phyloP scores from a whole-genome alignment of 2,888 invertebrate genomes.

The Litoditis marina region DNA sequence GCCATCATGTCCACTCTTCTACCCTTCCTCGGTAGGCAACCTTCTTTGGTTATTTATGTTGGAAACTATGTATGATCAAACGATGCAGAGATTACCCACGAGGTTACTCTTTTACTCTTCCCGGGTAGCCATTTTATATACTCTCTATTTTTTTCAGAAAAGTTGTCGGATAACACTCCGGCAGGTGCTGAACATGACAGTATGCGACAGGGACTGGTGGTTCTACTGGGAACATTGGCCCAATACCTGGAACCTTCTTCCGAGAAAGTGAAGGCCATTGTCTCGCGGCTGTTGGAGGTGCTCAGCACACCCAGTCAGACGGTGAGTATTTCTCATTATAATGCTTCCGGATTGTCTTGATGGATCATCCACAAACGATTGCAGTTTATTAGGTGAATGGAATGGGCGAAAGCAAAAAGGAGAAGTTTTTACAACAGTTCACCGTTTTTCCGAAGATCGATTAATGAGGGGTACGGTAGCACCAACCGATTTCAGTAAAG shows the following conservation, averaged over 20 bases:
- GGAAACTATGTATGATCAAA: too few species aligned
- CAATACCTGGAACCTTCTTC: conserved; percentile 63
- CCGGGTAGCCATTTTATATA: conserved; percentile 28
- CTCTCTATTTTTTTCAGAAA: conserved; percentile 17
- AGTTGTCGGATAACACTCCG: conserved; percentile 51
- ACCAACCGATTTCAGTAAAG: too few species aligned
- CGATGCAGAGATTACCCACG: too few species aligned
- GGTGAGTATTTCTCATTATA: conserved; percentile 64
- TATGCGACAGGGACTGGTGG: conserved; percentile 87
- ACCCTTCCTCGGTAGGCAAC: conserved; percentile 55
- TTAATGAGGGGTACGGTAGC: too few species aligned
- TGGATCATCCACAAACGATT: neutral
- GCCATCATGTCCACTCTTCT: conserved; percentile 63
- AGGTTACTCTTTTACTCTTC: conserved; percentile 63
- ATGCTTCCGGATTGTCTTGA: neutral
- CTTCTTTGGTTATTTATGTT: neutral
- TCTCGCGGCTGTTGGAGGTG: conserved; percentile 82
- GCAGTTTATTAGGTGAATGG: neutral
- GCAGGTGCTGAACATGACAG: conserved; percentile 72
- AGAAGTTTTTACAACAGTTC: neutral
- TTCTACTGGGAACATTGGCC: conserved; percentile 94
- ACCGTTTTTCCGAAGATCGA: neutral
- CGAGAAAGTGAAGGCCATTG: conserved; percentile 76
- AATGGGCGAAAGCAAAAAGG: too few species aligned
- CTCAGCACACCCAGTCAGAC: conserved; percentile 93